Conservation (phyloP, 2,888 invertebrate genomes). For the Agapostemon virescens region DNA sequence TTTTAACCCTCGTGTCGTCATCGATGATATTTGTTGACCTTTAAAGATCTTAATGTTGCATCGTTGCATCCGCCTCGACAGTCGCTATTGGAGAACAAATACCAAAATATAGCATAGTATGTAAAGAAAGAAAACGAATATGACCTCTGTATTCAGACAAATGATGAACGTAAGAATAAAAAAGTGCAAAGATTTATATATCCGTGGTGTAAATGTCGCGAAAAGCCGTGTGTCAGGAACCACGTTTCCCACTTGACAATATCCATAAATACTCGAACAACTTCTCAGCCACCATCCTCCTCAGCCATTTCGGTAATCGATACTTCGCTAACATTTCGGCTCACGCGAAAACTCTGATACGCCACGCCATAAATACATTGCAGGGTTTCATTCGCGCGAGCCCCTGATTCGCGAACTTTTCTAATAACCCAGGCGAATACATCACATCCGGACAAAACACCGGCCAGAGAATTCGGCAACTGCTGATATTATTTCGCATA, state of each 20-base stretch:
- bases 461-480: slow-evolving; percentile 29
- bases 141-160: no score
- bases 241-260: neutral
- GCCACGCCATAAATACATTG: slow-evolving; percentile 29
- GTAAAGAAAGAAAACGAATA: no score
- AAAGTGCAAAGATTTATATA: neutral
- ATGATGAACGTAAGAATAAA: neutral
- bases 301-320: neutral
- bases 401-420: slow-evolving; percentile 38
- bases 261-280: slow-evolving; percentile 9
- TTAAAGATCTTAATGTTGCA: no score
- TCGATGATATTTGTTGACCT: no score
- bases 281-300: neutral
- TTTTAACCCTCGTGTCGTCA: no score
- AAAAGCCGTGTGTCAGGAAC: neutral
- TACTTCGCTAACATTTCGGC: neutral
- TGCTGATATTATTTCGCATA: slow-evolving; percentile 46
- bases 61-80: no score
- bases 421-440: slow-evolving; percentile 38
- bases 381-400: neutral
- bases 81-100: no score
- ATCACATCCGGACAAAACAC: slow-evolving; percentile 23
- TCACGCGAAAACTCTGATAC: slow-evolving; percentile 18
- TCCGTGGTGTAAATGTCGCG: neutral
- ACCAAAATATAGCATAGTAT: no score